Conservation (phyloP, 1,140 invertebrate species). For the Zaprionus gabonicus region DNA sequence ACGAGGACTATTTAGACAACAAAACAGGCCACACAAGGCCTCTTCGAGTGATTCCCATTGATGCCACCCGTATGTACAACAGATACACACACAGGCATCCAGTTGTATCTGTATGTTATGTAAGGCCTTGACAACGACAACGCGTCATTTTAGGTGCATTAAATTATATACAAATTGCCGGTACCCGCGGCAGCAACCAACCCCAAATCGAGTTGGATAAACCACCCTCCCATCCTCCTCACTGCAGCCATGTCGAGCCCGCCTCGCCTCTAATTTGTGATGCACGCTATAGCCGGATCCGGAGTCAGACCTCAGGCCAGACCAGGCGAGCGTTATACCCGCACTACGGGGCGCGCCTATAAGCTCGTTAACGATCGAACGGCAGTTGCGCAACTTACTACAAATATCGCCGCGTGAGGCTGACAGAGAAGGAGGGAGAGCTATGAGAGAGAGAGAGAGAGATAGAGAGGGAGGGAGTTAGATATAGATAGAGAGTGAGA, state of each 20-base stretch:
- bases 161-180: conserved; percentile 73
- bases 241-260: background rate
- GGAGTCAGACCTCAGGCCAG: conserved; percentile 4
- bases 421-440: background rate
- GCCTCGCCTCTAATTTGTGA: conserved; percentile 44
- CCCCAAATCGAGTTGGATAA: conserved; percentile 1
- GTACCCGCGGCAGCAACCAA: conserved; percentile 39
- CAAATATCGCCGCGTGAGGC: conserved; percentile 9
- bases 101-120: background rate
- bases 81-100: background rate
- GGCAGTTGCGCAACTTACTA: background rate
- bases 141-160: conserved; percentile 64
- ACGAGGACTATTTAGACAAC: conserved; percentile 8
- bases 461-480: background rate
- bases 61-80: background rate
- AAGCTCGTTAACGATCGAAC: conserved; percentile 42
- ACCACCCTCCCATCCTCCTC: conserved; percentile 44
- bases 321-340: conserved; percentile 6
- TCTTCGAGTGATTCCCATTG: conserved; percentile 3
- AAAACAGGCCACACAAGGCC: conserved; percentile 16
- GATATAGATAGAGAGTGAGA: background rate
- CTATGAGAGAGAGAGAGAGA: background rate
- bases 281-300: conserved; percentile 35
- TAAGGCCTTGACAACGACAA: conserved; percentile 35
- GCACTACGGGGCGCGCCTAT: conserved; percentile 47